phyloP scores from a whole-genome alignment of 2,113 vertebrate genomes.

The Aptenodytes forsteri region DNA sequence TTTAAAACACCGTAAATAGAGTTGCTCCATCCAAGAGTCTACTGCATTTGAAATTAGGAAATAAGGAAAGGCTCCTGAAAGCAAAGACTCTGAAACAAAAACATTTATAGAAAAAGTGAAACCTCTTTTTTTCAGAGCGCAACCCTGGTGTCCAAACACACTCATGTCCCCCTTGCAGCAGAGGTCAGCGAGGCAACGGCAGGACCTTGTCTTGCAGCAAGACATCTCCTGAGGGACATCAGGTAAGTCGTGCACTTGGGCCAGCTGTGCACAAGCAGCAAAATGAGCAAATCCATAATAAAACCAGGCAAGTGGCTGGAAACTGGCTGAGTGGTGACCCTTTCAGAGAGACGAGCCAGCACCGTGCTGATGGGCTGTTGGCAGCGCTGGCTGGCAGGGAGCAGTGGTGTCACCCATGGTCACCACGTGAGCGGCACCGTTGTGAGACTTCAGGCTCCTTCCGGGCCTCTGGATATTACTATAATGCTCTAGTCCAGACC shows the following conservation, averaged over 20 bases:
- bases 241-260: not conserved
- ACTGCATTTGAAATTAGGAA: not conserved
- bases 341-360: not conserved
- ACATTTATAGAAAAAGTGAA: not conserved
- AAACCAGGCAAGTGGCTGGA: not conserved
- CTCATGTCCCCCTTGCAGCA: not conserved
- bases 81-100: not conserved
- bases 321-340: not conserved
- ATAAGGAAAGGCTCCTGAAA: not conserved
- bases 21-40: not conserved
- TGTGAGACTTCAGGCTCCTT: not conserved
- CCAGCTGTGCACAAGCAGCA: not conserved
- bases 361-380: rapidly evolving
- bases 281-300: not conserved
- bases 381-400: not conserved
- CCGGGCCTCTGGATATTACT: too few species aligned
- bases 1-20: not conserved
- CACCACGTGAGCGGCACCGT: rapidly evolving
- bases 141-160: not conserved
- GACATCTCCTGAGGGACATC: not conserved
- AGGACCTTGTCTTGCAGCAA: not conserved
- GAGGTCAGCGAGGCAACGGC: rapidly evolving
- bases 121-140: not conserved
- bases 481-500: not conserved
- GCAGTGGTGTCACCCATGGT: rapidly evolving